phyloP scores from a whole-genome alignment of 2,888 invertebrate genomes.

The Drosophila cyrtoloma region DNA sequence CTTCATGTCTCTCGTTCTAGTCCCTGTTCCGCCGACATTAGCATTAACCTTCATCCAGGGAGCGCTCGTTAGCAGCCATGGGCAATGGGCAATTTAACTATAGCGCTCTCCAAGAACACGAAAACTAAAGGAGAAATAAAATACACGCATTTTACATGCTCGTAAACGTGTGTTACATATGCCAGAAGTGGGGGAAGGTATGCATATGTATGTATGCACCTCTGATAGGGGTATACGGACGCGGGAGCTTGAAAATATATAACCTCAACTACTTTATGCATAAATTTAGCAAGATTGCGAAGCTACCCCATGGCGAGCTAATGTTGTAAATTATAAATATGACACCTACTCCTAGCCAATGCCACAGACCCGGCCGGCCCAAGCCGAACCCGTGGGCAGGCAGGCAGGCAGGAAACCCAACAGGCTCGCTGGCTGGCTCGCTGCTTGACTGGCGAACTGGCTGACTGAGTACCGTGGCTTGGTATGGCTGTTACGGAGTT shows the following conservation, averaged over 20 bases:
- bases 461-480: conserved; percentile 24
- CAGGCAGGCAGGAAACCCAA: conserved; percentile 30
- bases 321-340: conserved; percentile 84
- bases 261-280: conserved; percentile 79
- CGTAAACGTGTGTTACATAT: conserved; percentile 80
- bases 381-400: conserved; percentile 63
- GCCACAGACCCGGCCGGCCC: conserved; percentile 22
- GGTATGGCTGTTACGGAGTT: conserved; percentile 23
- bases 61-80: conserved; percentile 70
- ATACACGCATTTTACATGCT: conserved; percentile 80
- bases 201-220: not conserved
- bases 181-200: conserved; percentile 11
- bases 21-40: conserved; percentile 40
- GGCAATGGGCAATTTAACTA: conserved; percentile 63
- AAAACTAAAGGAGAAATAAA: conserved; percentile 70
- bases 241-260: conserved; percentile 61
- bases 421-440: conserved; percentile 27
- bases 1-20: not conserved
- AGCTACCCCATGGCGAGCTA: conserved; percentile 83
- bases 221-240: conserved; percentile 21
- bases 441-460: conserved; percentile 23
- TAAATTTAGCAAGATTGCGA: conserved; percentile 80
- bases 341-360: conserved; percentile 81
- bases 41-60: conserved; percentile 56
- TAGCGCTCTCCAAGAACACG: conserved; percentile 50